phyloP scores from a whole-genome alignment of 2,888 invertebrate genomes.

The Pristionchus maxplancki region DNA sequence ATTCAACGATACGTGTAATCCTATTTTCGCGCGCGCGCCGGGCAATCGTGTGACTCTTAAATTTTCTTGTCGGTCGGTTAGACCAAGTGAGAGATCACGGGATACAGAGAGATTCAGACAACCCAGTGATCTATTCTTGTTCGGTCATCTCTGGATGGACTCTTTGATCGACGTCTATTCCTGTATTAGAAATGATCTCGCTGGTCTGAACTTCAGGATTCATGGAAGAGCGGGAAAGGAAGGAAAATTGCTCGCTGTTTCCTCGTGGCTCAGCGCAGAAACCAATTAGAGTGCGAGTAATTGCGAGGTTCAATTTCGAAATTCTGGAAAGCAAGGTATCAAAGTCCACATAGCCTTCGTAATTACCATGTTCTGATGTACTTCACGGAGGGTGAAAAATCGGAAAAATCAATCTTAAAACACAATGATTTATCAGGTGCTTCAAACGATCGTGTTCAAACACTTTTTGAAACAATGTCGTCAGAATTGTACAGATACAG shows the following conservation, averaged over 20 bases:
- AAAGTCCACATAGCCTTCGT: neutral
- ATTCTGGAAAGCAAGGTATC: neutral
- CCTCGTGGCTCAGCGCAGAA: neutral
- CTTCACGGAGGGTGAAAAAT: too few species aligned
- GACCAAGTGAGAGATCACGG: neutral
- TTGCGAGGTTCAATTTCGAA: neutral
- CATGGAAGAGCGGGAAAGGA: neutral
- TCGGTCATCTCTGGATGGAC: conserved; percentile 62
- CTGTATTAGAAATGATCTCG: neutral
- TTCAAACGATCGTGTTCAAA: neutral
- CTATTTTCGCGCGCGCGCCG: neutral
- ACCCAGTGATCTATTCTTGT: neutral
- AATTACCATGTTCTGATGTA: neutral
- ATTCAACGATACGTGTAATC: neutral
- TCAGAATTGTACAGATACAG: neutral
- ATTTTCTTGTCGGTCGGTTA: neutral
- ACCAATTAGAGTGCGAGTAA: neutral
- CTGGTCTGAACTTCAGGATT: neutral
- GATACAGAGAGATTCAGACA: neutral
- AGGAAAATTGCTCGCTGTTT: neutral
- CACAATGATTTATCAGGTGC: neutral
- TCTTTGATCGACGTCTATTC: neutral
- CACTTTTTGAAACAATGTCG: neutral
- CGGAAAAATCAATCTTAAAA: too few species aligned
- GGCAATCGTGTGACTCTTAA: neutral